Evolutionary conservation across 2,113 vertebrate genomes (phyloP), one percentile per base, ranked within the genome.

Genomic region (Myxocyprinus asiaticus): DNA sequence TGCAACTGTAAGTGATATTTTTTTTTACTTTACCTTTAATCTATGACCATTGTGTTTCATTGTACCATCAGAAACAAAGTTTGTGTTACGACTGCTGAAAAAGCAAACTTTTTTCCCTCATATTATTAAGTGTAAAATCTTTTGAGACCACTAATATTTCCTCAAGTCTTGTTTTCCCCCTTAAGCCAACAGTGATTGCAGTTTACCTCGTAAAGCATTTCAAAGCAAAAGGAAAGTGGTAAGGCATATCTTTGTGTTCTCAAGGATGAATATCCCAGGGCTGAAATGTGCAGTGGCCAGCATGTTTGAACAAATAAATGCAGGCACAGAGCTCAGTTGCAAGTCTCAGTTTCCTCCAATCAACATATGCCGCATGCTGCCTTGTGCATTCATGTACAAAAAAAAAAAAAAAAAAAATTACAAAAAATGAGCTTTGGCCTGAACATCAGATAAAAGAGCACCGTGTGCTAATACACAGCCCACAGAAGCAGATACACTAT

Each of bases 401-500:
- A 12, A 43, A 45, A 9, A 0, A 9, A 10, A 9, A 14, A 55
- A 65, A 48, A 67, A 64, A 70, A 42, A 71, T 63, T 9, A 56
- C 45, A 7, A 66, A 81, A 80, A 70, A 17, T 55, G 56, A 87
- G 65, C 53, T 48, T 75, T n/a, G 51, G 67, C 68, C 64, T 73
- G 43, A 81, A 76, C 55, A 67, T 63, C 71, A 77, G 86, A 85
- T 85, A 84, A 84, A 86, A 85, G 70, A 82, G 83, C 83, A 80
- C 81, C 55, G 62, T 69, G 76, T 79, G 82, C 87, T 86, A 81
- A 84, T 86, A 76, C 78, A 76, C 62, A 33, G n/a, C 63, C 72
- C 58, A 79, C 79, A 58, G 83, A 76, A 80, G 79, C 56, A 56
- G 73, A 82, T 59, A 42, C 67, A 55, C 82, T 81, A 79, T 78